Percentiles rank a stretch among this genome's conserved stretches.
Evolutionary conservation across 2,113 vertebrate species (phyloP).

Genomic region (Rhizomys pruinosus): DNA sequence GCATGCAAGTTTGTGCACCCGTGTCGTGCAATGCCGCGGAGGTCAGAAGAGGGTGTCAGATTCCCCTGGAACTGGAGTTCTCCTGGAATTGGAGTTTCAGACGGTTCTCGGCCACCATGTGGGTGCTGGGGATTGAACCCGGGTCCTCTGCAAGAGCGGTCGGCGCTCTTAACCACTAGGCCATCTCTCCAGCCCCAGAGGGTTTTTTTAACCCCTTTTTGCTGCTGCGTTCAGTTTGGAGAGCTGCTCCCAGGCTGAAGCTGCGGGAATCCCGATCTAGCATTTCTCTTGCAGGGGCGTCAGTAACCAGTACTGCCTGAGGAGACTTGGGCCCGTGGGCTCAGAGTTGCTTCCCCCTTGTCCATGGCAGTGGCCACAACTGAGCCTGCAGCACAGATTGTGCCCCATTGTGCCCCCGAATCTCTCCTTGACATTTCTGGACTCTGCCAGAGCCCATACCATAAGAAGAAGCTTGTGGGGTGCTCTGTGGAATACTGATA

Average conservation of each 20-base stretch:
- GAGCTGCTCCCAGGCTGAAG: not conserved
- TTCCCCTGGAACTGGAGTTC: too few relatives aligned
- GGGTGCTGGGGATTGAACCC: too few relatives aligned
- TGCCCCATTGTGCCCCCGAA: not conserved
- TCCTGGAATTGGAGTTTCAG: too few relatives aligned
- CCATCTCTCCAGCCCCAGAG: too few relatives aligned
- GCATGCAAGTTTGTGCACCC: too few relatives aligned
- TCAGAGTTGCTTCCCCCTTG: not conserved
- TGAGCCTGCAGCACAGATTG: not conserved
- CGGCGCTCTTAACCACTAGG: too few relatives aligned
- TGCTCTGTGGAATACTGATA: not conserved
- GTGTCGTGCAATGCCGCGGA: too few relatives aligned
- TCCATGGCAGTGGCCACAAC: not conserved
- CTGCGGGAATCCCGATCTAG: not conserved
- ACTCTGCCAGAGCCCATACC: not conserved
- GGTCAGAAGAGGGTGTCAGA: too few relatives aligned
- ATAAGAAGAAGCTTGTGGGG: not conserved
- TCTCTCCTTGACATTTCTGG: not conserved
- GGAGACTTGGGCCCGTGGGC: not conserved
- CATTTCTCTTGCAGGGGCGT: not conserved
- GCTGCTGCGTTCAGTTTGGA: not conserved
- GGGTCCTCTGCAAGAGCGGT: too few relatives aligned
- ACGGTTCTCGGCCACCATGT: too few relatives aligned
- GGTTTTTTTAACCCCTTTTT: too few relatives aligned
- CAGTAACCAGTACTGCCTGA: not conserved